phyloP scores from a whole-genome alignment of 2,113 vertebrate species.

The Myrmophylax atrothorax region DNA sequence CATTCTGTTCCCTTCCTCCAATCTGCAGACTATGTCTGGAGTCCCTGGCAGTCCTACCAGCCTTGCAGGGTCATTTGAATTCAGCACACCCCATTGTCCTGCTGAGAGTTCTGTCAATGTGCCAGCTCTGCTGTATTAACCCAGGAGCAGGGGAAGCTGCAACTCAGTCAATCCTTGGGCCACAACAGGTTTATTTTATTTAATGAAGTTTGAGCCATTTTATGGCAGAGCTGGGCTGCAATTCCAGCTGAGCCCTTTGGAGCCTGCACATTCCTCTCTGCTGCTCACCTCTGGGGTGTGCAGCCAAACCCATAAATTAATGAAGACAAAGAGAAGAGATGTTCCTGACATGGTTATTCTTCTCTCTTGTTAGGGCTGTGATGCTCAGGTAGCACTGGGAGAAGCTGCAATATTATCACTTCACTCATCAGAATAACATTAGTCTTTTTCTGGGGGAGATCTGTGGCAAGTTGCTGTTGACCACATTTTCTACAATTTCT shows the following conservation, averaged over 20 bases:
- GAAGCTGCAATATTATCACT: neutral
- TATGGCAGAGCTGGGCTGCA: slow-evolving; percentile 29
- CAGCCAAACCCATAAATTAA: slow-evolving; percentile 53
- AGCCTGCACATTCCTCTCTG: slow-evolving; percentile 36
- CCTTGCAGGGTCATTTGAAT: slow-evolving; percentile 45
- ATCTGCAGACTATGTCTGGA: neutral
- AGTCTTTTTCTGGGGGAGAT: neutral
- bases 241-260: slow-evolving; percentile 57
- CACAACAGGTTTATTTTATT: slow-evolving; percentile 58
- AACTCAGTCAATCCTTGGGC: slow-evolving; percentile 36
- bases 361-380: neutral
- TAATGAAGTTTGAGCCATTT: slow-evolving; percentile 56
- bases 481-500: neutral
- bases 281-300: neutral
- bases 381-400: neutral
- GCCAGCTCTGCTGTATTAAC: slow-evolving; percentile 37
- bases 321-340: slow-evolving; percentile 54
- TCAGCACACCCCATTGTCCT: slow-evolving; percentile 48
- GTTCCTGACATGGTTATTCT: slow-evolving; percentile 10
- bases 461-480: neutral
- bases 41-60: neutral
- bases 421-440: neutral
- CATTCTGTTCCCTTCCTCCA: neutral
- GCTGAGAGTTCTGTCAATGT: slow-evolving; percentile 58
- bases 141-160: slow-evolving; percentile 44